These are phyloP conservation scores for Talpa occidentalis DNA, from an alignment of 2,113 vertebrate genomes.

Conservation along the genomic window DNA sequence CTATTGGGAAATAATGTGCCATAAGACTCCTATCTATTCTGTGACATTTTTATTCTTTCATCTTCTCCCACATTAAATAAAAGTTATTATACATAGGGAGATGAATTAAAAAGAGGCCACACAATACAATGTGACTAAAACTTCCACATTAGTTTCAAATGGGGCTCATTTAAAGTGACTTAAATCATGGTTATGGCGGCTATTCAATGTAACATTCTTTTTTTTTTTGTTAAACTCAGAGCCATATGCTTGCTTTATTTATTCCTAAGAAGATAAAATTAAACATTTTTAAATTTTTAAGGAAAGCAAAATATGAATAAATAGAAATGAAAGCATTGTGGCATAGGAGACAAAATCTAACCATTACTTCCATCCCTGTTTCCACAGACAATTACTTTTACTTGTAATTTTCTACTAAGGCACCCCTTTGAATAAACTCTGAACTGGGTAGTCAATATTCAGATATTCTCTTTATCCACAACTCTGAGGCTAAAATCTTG, in stretches of 20 bases:
- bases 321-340: slow-evolving; percentile 34
- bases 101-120: slow-evolving; percentile 41
- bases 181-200: background rate
- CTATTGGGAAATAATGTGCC: slow-evolving; percentile 47
- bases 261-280: slow-evolving; percentile 22
- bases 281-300: background rate
- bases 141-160: slow-evolving; percentile 47
- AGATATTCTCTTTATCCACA: background rate
- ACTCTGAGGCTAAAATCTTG: background rate
- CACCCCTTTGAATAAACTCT: slow-evolving; percentile 38
- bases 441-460: background rate
- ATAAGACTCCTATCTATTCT: slow-evolving; percentile 28
- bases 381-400: background rate
- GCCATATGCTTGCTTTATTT: slow-evolving; percentile 12
- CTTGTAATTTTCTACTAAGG: slow-evolving; percentile 27
- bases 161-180: slow-evolving; percentile 30
- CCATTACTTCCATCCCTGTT: background rate
- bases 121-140: background rate
- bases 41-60: slow-evolving; percentile 63
- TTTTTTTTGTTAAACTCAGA: slow-evolving; percentile 37
- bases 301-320: slow-evolving; percentile 36
- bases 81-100: slow-evolving; percentile 12
- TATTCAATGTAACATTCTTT: background rate
- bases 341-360: slow-evolving; percentile 19
- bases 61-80: slow-evolving; percentile 61